These are phyloP conservation scores for Vidua macroura DNA, from an alignment of 2,113 vertebrate genomes.

Conservation along the genomic window DNA sequence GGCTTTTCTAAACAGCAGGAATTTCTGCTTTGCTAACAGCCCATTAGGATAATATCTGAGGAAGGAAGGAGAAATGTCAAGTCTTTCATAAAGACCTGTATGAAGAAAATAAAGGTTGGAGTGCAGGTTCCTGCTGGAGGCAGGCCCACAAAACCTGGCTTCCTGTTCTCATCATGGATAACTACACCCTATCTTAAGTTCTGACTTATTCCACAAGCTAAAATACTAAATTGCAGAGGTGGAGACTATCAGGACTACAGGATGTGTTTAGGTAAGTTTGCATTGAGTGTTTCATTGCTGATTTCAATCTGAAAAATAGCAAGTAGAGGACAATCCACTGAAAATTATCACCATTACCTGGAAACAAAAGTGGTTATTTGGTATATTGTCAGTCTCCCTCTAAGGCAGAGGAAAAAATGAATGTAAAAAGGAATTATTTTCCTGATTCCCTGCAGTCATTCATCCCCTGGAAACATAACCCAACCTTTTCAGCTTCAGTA, in stretches of 20 bases:
- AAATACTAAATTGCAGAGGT: neutral
- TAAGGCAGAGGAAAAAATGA: neutral
- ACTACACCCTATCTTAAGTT: neutral
- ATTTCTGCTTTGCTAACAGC: neutral
- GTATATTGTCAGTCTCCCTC: neutral
- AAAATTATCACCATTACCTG: neutral
- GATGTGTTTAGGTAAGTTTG: neutral
- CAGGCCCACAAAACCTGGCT: neutral
- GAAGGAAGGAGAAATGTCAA: neutral
- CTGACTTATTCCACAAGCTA: neutral
- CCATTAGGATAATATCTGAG: neutral
- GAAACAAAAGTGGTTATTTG: neutral
- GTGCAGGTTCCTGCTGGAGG: neutral
- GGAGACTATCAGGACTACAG: neutral
- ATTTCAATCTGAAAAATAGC: neutral
- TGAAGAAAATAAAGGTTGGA: neutral
- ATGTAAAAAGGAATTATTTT: neutral
- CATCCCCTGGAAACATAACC: neutral
- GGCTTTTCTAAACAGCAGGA: neutral
- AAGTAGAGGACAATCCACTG: accelerated
- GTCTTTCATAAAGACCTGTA: neutral
- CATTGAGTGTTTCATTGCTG: neutral
- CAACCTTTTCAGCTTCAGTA: neutral
- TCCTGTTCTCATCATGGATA: neutral
- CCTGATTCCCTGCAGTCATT: neutral